Evolutionary conservation across 2,888 invertebrate genomes (phyloP), one percentile per base, ranked within the genome.

Genomic region (Argyresthia goedartella): DNA sequence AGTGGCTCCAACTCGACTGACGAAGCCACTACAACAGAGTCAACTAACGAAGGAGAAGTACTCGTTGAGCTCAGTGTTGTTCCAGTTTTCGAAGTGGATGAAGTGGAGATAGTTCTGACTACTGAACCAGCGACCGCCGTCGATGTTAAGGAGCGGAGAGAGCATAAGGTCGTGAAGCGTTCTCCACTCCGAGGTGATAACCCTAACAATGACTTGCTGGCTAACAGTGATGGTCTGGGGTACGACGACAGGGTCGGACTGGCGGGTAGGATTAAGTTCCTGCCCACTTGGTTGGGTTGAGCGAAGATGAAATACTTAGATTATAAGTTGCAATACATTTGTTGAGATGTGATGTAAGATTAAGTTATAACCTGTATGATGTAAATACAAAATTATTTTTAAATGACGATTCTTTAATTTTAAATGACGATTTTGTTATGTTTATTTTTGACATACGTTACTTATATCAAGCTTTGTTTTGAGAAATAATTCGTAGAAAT

Each of bases 231-330:
- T 7, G 73, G 69, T 3, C 61, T 71, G 1, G 61, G 71, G 13
- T 71, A 69, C 46, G 80, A 80, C 42, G 71, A 15, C 16, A 25
- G 25, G 6, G 9, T 8, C 9, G 70, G 73, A 54, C 53, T 84
- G 0, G 79, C 66, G 44, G 79, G 79, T 7, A 71, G 80, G 62
- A 85, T 86, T 45, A 85, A 80, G 62, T 77, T 81, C 54, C 66
- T 86, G 9, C 86, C 86, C 1, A 70, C 82, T 8, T 86, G 80
- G 79, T 66, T 73, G 43, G 86, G 85, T 50, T 80, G 73, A 73
- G 16, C 25, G 25, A 25, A 25, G 25, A 25, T 4, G 25, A 25
- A 15, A 10, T 11, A 33, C 11, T 35, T 13, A 14, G n/a, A 14
- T 44, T 15, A 44, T 44, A 44, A 14, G 14, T 15, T 44, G 14